These are phyloP conservation scores for Catostylus mosaicus DNA, from an alignment of 30 jellyfish, hydroid and myxozoan species.

Conservation along the genomic window DNA sequence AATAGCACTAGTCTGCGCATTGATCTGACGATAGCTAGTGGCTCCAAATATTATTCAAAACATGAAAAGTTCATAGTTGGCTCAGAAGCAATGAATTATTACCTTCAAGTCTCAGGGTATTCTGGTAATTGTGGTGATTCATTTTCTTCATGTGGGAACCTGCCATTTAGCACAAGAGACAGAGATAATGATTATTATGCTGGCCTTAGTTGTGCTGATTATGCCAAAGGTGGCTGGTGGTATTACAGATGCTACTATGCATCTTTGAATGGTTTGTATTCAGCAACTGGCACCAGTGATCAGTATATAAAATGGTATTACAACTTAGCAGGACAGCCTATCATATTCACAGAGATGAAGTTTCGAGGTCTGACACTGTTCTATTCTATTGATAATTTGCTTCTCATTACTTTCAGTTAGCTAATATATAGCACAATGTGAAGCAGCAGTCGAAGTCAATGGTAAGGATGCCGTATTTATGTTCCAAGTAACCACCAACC, in stretches of 20 bases:
- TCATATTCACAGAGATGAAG: constrained; percentile 15
- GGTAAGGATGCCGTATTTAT: no score
- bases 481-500: no score
- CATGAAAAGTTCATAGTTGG: constrained; percentile 12
- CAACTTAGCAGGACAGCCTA: background rate
- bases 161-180: background rate
- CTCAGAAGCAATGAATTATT: background rate
- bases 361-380: constrained; percentile 1
- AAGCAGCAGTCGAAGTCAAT: no score
- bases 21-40: background rate
- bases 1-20: background rate
- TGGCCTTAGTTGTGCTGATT: background rate
- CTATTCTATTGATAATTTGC: no score
- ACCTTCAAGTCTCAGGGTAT: constrained; percentile 6
- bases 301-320: background rate
- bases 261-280: background rate
- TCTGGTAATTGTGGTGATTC: constrained; percentile 17
- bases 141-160: background rate
- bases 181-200: constrained; percentile 7
- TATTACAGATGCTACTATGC: background rate
- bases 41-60: background rate
- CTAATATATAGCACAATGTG: no score
- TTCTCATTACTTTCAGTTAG: no score
- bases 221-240: background rate
- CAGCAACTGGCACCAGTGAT: background rate